Evolutionary conservation across 2,113 vertebrate genomes (phyloP), one percentile per base, ranked within the genome.

Genomic region (Cyanistes caeruleus): DNA sequence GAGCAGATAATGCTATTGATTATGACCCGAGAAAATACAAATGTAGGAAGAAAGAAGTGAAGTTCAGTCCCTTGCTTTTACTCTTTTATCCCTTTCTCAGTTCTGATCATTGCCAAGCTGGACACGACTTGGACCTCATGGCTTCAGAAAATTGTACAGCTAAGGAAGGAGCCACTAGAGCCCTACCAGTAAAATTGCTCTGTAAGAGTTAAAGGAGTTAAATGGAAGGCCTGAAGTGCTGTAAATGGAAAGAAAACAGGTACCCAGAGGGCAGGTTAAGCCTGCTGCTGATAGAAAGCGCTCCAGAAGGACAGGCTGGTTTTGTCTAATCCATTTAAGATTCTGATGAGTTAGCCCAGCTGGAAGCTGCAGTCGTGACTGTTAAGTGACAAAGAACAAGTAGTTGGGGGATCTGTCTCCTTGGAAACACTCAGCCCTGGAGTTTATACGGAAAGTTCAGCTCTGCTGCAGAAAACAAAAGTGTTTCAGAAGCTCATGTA

Each of bases 281-380:
- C 64, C 46, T 89, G 68, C 87, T 70, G 70, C 78, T 60, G 76
- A 63, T 33, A 11, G 75, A 58, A 75, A 39, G 79, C 59, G 24
- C 65, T 95, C 84, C 75, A 91, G 77, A 94, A 96, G 95, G 92
- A 79, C 91, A 41, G 43, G 88, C 91, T 92, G 67, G 22, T 94
- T 96, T 91, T 90, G 89, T 89, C 68, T 81, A 93, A 72, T 90
- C 87, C 83, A 31, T 91, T 96, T 94, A 94, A 92, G 89, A 88
- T 96, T 97, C 80, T 95, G 76, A 90, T 97, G 94, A 88, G 87
- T 96, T 87, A 84, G 59, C 95, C 74, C 94, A 95, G 91, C 91
- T 93, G 93, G 91, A 96, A 96, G 89, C 89, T 73, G 68, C 65
- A 96, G 94, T 97, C 90, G 94, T 97, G 96, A 96, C 94, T 92